A percentile compares a stretch with the other conserved stretches of the same genome.
Evolutionary conservation across 2,888 invertebrate species (phyloP).

Genomic region (Pterostichus niger): DNA sequence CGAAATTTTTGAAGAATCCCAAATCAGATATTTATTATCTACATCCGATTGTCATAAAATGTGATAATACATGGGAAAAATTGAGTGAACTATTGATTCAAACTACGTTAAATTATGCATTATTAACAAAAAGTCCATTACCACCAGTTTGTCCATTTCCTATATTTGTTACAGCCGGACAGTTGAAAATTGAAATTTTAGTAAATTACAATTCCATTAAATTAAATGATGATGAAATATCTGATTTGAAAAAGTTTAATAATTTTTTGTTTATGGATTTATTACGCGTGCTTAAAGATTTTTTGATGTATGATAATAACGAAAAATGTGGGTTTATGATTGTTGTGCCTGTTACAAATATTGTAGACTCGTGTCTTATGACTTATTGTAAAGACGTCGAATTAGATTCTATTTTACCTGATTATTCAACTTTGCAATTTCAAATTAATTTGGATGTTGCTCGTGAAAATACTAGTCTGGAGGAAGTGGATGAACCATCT

Average conservation of each 20-base stretch:
- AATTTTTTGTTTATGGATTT: conserved; percentile 87
- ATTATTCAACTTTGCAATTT: too few species aligned
- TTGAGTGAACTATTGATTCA: conserved; percentile 76
- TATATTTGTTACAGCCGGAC: conserved; percentile 85
- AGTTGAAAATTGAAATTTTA: conserved; percentile 78
- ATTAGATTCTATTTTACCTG: not conserved
- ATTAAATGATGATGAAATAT: conserved; percentile 78
- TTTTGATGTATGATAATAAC: conserved; percentile 80
- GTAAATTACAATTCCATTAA: conserved; percentile 78
- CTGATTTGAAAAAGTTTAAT: conserved; percentile 83
- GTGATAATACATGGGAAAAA: not conserved
- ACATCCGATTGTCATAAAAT: conserved; percentile 80
- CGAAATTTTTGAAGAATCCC: conserved; percentile 38
- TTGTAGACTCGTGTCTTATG: conserved; percentile 43
- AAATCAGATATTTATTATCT: conserved; percentile 75
- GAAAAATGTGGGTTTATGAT: conserved; percentile 77
- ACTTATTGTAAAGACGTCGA: conserved; percentile 77
- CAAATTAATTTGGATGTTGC: conserved; percentile 81
- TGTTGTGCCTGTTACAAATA: conserved; percentile 68
- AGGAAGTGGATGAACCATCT: conserved; percentile 75
- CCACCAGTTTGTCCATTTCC: conserved; percentile 85
- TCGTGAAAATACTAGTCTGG: conserved; percentile 76
- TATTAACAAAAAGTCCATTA: conserved; percentile 82
- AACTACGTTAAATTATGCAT: conserved; percentile 80
- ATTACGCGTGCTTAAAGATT: conserved; percentile 82